Evolutionary conservation across 2,797 vertebrate genomes (phyloP).

Genomic region (Botia almorhae): DNA sequence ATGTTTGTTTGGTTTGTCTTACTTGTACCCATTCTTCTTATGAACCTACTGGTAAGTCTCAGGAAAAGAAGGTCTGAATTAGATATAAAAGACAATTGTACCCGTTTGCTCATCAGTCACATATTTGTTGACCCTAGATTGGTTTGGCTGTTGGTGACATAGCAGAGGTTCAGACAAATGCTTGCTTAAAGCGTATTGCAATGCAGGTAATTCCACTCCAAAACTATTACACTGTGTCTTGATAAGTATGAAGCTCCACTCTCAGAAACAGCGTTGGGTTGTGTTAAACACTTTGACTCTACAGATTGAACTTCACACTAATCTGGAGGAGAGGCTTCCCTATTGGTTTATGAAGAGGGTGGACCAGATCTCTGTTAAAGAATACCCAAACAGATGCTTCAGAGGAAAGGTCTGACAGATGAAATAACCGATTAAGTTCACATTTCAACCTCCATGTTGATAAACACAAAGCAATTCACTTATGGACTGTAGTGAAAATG

Average conservation of each 20-base stretch:
- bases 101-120: background rate
- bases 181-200: constrained; percentile 85
- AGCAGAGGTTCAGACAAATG: constrained; percentile 86
- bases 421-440: background rate
- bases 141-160: constrained; percentile 90
- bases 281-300: background rate
- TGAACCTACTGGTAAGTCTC: constrained; percentile 85
- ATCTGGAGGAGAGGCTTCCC: constrained; percentile 84
- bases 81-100: background rate
- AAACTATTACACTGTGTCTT: background rate
- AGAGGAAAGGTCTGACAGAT: constrained; percentile 44
- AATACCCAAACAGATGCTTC: constrained; percentile 80
- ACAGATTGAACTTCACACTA: constrained; percentile 87
- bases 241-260: background rate
- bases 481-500: background rate
- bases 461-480: no score
- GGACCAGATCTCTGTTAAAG: constrained; percentile 74
- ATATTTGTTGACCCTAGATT: constrained; percentile 72
- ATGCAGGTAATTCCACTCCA: constrained; percentile 79
- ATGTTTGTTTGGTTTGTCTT: constrained; percentile 81
- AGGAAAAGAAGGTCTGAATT: background rate
- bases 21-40: constrained; percentile 86
- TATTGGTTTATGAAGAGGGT: constrained; percentile 84
- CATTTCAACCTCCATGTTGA: background rate
- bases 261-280: background rate